Conservation (phyloP, 2,113 vertebrate genomes). For the Ardeotis arabs region DNA sequence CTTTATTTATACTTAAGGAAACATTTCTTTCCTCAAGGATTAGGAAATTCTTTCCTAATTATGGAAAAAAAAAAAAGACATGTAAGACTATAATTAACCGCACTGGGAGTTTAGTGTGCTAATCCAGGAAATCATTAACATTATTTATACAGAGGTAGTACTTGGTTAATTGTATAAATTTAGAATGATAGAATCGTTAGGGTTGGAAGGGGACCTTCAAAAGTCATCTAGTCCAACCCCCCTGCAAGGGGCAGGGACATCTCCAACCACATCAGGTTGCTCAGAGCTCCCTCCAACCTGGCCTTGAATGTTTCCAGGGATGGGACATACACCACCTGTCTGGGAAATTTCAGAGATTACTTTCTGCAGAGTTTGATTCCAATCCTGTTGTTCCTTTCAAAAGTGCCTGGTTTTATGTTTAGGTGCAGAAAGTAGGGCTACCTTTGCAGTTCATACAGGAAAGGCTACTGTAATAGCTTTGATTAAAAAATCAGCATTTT, state of each 20-base stretch:
- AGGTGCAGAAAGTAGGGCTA: neutral
- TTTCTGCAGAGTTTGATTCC: neutral
- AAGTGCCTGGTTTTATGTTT: neutral
- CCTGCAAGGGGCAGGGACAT: too few relatives aligned
- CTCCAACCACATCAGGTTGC: too few relatives aligned
- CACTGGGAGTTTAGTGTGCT: neutral
- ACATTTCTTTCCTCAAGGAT: neutral
- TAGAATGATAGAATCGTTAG: too few relatives aligned
- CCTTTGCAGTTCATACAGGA: neutral
- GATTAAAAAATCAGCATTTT: neutral
- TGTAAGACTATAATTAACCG: neutral
- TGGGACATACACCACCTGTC: too few relatives aligned
- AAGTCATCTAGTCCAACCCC: too few relatives aligned
- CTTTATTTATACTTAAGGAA: neutral
- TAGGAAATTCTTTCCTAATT: neutral
- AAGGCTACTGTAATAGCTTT: neutral
- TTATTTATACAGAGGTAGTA: neutral
- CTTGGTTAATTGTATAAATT: neutral
- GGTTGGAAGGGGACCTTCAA: too few relatives aligned
- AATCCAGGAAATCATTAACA: neutral
- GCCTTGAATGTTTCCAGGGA: too few relatives aligned
- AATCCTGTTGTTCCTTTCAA: neutral
- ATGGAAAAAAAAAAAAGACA: neutral
- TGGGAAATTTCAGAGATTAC: neutral
- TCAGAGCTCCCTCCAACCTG: too few relatives aligned